Percentiles rank a stretch among this genome's conserved stretches.
Conservation (phyloP, 2,888 invertebrate species). For the Gortyna flavago region DNA sequence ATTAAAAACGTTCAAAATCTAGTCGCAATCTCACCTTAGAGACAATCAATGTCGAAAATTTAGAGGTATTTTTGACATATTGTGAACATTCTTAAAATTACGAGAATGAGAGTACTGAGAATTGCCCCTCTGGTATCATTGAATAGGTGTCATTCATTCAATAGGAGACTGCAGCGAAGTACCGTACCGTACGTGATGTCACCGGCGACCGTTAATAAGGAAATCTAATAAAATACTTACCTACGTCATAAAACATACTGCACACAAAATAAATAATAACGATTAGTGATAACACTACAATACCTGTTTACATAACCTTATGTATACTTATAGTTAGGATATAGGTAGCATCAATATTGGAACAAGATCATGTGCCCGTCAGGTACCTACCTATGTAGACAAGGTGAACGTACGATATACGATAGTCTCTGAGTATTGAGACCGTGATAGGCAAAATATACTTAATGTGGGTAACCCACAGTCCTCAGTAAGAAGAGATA, state of each 20-base stretch:
- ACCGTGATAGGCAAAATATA: neutral
- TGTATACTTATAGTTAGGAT: neutral
- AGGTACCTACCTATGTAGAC: neutral
- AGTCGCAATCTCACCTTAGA: neutral
- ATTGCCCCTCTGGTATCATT: neutral
- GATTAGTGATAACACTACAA: conserved; percentile 4
- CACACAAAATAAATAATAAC: conserved; percentile 6
- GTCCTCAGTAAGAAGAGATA: too few relatives aligned
- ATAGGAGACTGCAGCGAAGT: neutral
- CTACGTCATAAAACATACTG: neutral
- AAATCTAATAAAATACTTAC: neutral
- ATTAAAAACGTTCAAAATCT: neutral
- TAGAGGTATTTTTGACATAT: neutral
- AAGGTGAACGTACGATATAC: conserved; percentile 36
- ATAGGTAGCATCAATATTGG: conserved; percentile 16
- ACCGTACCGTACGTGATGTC: neutral
- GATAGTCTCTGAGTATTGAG: neutral
- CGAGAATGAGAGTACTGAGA: neutral
- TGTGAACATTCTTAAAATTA: neutral
- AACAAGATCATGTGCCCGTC: conserved; percentile 1
- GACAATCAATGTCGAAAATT: too few relatives aligned
- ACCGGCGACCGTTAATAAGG: neutral
- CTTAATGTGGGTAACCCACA: too few relatives aligned
- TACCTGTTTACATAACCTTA: neutral
- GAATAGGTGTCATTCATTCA: neutral